phyloP scores from a whole-genome alignment of 2,113 vertebrate genomes.

The Dicaeum eximium region DNA sequence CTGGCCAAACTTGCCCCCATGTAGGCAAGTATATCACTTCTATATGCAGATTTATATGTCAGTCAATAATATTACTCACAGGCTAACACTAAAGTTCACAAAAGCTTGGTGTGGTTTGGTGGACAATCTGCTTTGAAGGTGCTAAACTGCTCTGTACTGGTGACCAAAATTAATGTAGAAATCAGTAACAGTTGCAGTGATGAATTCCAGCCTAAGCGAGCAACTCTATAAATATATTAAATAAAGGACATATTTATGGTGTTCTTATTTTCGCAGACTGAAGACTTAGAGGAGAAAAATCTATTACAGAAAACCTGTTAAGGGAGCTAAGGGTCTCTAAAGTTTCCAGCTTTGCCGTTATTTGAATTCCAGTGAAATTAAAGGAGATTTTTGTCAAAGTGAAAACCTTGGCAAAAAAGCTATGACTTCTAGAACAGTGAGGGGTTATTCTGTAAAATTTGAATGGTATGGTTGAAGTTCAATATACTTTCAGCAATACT shows the following conservation, averaged over 20 bases:
- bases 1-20: background rate
- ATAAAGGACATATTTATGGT: background rate
- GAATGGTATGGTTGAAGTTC: background rate
- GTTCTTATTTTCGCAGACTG: background rate
- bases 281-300: background rate
- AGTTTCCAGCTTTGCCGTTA: background rate
- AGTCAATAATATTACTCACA: background rate
- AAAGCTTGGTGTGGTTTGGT: background rate
- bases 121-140: background rate
- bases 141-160: background rate
- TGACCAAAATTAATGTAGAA: background rate
- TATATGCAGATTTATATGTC: background rate
- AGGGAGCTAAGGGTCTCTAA: background rate
- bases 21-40: background rate
- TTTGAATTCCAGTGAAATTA: background rate
- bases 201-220: background rate
- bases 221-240: background rate
- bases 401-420: background rate
- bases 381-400: background rate
- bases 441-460: background rate
- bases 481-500: background rate
- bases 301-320: background rate
- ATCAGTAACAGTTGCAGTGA: background rate
- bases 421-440: background rate
- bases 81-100: background rate